A percentile compares a stretch with the other conserved stretches of the same genome.
Conservation (phyloP, 2,113 vertebrate genomes). For the Podarcis muralis region DNA sequence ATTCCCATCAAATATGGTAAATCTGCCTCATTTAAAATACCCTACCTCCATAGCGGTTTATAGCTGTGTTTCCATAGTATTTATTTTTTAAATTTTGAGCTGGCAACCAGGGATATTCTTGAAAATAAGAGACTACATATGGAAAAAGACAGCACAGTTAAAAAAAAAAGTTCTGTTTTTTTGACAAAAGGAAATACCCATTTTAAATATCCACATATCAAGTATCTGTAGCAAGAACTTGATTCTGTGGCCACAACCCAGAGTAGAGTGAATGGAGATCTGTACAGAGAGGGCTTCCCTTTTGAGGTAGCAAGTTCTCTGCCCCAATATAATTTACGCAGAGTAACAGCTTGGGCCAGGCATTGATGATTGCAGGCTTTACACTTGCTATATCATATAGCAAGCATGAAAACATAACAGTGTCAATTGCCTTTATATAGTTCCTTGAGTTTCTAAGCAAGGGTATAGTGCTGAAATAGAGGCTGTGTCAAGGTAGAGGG, state of each 20-base stretch:
- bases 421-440: neutral
- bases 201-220: neutral
- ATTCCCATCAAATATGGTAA: neutral
- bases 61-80: neutral
- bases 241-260: neutral
- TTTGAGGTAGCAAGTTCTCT: neutral
- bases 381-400: neutral
- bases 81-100: neutral
- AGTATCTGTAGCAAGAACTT: neutral
- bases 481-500: neutral
- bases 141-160: neutral
- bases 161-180: neutral
- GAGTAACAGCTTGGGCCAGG: neutral
- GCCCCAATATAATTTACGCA: neutral
- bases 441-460: neutral
- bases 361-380: neutral
- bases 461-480: neutral
- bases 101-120: neutral
- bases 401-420: neutral
- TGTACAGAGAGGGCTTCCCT: neutral
- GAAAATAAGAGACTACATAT: neutral
- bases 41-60: neutral
- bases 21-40: neutral
- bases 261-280: neutral
- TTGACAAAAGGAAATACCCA: neutral